Evolutionary conservation across 2,113 vertebrate genomes (phyloP), one percentile per base, ranked within the genome.

Genomic region (Ahaetulla prasina): DNA sequence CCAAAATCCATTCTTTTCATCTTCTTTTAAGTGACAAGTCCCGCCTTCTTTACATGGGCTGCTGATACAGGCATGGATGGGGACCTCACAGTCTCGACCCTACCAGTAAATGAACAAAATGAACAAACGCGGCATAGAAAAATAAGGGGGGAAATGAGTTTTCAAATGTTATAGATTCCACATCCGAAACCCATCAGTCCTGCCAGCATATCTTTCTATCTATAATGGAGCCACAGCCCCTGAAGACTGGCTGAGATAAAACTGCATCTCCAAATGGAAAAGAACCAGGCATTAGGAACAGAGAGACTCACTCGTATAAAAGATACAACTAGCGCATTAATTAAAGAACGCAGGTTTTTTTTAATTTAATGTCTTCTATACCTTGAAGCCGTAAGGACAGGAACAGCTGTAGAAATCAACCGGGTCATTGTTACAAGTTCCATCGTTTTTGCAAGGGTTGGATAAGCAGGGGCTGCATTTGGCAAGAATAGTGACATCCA

Each of bases 381-480:
- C 99, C 99, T 99, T 99, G 96, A 99, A 99, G 93, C 99, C 99
- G 90, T 98, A 99, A 0, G 99, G 99, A 90, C 99, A 99, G 92
- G 98, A 99, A 94, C 99, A 99, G 94, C 98, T 98, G 92, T 99
- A 99, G 96, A 98, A 99, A 95, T 99, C 98, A 87, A 99, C 99
- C 0, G 99, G 99, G 94, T 99, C 99, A 35, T 98, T 99, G 94
- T 98, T 98, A 96, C 99, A 99, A 53, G 99, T 99, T 92, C 99
- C 99, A 54, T 99, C 98, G 45, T 99, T 99, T 96, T 98, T 98
- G 97, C 99, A 99, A 0, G 99, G 99, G 95, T 97, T 99, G 52
- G 99, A 99, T 91, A 99, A 97, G 94, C 99, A 99, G 3, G 99
- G 99, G n/a, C 98, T 98, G 96, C 99, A 99, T 94, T 99, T 99